A percentile compares a stretch with the other conserved stretches of the same genome.
Evolutionary conservation across 2,888 invertebrate species (phyloP).

Genomic region (Ophion obscuratus): DNA sequence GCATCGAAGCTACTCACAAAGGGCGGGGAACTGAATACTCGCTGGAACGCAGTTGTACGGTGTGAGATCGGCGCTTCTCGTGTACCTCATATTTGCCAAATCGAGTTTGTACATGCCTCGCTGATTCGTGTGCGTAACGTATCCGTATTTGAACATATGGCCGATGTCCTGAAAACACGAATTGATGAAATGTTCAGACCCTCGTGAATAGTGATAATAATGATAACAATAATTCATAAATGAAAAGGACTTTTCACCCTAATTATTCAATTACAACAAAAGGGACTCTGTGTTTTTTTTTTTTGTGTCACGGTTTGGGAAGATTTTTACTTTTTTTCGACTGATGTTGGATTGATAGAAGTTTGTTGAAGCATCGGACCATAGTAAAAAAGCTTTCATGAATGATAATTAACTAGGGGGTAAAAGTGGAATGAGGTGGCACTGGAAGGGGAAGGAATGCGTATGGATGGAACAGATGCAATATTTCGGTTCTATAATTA

Average conservation of each 20-base stretch:
- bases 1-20: conserved; percentile 86
- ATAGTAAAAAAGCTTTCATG: background rate
- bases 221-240: background rate
- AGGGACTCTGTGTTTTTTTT: background rate
- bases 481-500: no score
- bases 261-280: background rate
- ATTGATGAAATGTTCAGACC: background rate
- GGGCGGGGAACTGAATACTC: conserved; percentile 88
- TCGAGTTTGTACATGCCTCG: conserved; percentile 90
- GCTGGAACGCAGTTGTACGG: conserved; percentile 90
- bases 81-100: conserved; percentile 89
- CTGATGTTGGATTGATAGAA: background rate
- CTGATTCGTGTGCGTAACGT: conserved; percentile 90
- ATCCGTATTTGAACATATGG: conserved; percentile 89
- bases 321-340: background rate
- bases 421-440: no score
- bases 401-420: no score
- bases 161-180: conserved; percentile 84
- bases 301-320: no score
- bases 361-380: background rate
- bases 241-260: no score
- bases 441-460: no score
- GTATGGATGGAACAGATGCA: no score
- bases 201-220: background rate
- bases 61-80: conserved; percentile 89